Evolutionary conservation across 2,113 vertebrate genomes (phyloP).

Genomic region (Labeo rohita): DNA sequence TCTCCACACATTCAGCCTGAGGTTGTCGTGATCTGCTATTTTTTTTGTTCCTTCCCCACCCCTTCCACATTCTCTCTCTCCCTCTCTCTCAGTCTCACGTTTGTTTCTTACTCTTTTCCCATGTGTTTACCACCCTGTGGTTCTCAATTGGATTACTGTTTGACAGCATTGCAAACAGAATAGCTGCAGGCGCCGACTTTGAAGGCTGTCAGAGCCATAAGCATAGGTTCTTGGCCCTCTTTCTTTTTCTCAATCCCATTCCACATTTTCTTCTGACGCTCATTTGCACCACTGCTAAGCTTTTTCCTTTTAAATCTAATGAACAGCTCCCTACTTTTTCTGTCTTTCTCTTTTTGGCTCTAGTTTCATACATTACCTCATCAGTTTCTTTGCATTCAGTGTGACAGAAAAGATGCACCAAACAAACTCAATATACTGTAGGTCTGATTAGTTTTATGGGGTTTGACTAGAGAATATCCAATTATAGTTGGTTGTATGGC

Average conservation of each 20-base stretch:
- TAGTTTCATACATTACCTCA: neutral
- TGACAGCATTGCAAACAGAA: conserved; percentile 38
- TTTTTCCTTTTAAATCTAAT: neutral
- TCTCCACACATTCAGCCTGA: conserved; percentile 6
- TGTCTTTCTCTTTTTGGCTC: neutral
- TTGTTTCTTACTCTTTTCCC: neutral
- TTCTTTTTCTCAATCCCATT: neutral
- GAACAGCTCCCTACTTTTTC: neutral
- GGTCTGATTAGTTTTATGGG: neutral
- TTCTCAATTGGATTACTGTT: conserved; percentile 38
- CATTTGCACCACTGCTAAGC: neutral
- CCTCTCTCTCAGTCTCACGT: neutral
- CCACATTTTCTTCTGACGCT: neutral
- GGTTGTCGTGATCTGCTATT: neutral
- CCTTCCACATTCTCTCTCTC: neutral
- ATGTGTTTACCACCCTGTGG: conserved; percentile 34
- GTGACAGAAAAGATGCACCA: neutral
- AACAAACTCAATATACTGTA: neutral
- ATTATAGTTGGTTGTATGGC: conserved; percentile 3
- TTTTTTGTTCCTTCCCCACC: neutral
- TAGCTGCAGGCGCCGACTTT: conserved; percentile 24
- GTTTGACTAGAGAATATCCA: neutral
- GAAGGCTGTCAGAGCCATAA: conserved; percentile 8
- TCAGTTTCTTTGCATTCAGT: neutral
- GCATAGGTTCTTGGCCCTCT: neutral